Conservation (phyloP, 2,888 invertebrate species). For the Luffia ferchaultella region DNA sequence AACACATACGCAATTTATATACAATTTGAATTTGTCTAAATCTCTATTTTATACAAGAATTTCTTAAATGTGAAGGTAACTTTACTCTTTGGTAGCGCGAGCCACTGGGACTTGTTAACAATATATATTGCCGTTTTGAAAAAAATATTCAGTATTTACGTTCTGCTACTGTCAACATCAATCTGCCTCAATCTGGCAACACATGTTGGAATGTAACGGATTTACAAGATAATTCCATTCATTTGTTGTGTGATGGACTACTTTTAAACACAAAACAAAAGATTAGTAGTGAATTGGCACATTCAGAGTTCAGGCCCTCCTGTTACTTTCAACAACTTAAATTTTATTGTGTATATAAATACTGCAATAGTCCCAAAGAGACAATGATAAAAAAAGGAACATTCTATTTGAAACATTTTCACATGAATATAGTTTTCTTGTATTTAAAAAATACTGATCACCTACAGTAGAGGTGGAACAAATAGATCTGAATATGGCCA, state of each 20-base stretch:
- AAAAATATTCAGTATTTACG: background rate
- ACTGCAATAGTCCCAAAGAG: too few species aligned
- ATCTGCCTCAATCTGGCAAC: slow-evolving; percentile 12
- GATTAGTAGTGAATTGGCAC: slow-evolving; percentile 2
- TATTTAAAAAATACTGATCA: background rate
- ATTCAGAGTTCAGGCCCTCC: background rate
- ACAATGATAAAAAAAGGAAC: background rate
- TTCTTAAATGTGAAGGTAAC: slow-evolving; percentile 57
- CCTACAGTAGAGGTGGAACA: background rate
- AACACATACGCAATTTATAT: slow-evolving; percentile 52
- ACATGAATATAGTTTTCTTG: too few species aligned
- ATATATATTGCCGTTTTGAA: background rate
- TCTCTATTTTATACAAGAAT: slow-evolving; percentile 45
- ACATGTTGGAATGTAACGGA: slow-evolving; percentile 36
- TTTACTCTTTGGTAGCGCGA: slow-evolving; percentile 62
- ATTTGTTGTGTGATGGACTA: slow-evolving; percentile 31
- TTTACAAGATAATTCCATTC: slow-evolving; percentile 39
- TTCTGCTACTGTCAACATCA: background rate
- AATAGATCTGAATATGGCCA: background rate
- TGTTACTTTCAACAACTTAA: too few species aligned
- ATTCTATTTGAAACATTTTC: background rate
- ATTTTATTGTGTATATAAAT: too few species aligned
- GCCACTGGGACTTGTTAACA: slow-evolving; percentile 30
- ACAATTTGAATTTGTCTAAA: slow-evolving; percentile 46
- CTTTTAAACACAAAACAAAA: slow-evolving; percentile 15